Percentiles rank a stretch among this genome's conserved stretches.
These are phyloP conservation scores for Euzophera pinguis DNA, from an alignment of 2,888 invertebrate genomes.

Conservation along the genomic window DNA sequence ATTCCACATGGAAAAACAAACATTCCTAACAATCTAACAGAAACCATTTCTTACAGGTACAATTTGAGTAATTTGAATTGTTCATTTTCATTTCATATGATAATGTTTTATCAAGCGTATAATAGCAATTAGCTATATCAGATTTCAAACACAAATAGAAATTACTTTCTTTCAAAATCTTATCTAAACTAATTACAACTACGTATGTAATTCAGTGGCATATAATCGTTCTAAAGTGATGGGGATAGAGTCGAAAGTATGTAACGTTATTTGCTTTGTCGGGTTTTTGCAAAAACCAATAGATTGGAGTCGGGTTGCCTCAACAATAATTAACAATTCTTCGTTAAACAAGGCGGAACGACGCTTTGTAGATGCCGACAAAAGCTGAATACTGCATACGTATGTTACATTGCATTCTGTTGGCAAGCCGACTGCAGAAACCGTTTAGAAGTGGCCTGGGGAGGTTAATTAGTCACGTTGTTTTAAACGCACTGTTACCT, in stretches of 20 bases:
- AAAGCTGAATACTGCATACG: constrained; percentile 21
- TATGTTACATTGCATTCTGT: constrained; percentile 7
- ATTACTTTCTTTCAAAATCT: background rate
- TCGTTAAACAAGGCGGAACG: constrained; percentile 64
- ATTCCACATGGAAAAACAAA: no score
- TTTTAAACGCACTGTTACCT: background rate
- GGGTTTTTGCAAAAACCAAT: constrained; percentile 16
- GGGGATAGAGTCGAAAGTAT: constrained; percentile 1
- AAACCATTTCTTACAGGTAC: no score
- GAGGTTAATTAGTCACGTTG: constrained; percentile 7
- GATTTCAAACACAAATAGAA: constrained; percentile 3
- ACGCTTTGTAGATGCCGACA: constrained; percentile 59
- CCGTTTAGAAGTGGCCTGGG: background rate
- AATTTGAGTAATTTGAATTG: no score
- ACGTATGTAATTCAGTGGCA: background rate
- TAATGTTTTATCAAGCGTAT: no score
- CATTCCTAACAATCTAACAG: no score
- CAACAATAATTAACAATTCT: constrained; percentile 63
- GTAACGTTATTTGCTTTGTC: background rate
- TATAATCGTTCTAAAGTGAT: background rate
- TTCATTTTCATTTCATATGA: background rate
- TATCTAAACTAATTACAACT: background rate
- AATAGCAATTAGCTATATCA: background rate
- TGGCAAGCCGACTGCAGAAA: background rate
- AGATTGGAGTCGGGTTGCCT: constrained; percentile 15